Percentiles rank a stretch among this genome's conserved stretches.
These are phyloP conservation scores for Salvelinus fontinalis DNA, from an alignment of 2,113 vertebrate species.

Conservation along the genomic window DNA sequence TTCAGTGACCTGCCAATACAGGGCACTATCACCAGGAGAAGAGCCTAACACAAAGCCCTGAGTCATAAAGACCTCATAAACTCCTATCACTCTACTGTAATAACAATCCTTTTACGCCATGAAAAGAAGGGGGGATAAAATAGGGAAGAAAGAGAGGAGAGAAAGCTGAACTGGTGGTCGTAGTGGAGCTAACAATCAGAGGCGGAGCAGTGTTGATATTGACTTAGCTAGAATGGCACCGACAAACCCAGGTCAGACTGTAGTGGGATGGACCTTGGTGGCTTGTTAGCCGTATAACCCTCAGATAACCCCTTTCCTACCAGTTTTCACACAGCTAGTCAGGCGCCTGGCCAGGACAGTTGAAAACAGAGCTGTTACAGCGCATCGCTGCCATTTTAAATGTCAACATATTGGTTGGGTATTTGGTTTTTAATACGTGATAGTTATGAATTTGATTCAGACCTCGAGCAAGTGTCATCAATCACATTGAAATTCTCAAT, in stretches of 20 bases:
- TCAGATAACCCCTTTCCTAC: conserved; percentile 65
- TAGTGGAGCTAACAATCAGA: conserved; percentile 54
- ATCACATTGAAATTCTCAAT: too few species aligned
- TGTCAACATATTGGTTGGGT: conserved; percentile 10
- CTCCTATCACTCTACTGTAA: conserved; percentile 75
- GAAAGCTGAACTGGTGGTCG: conserved; percentile 73
- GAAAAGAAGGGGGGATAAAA: conserved; percentile 15
- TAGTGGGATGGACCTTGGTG: conserved; percentile 9
- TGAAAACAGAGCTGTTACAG: conserved; percentile 18
- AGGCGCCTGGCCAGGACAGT: conserved; percentile 37
- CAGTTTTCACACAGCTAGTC: conserved; percentile 50
- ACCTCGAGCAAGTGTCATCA: too few species aligned
- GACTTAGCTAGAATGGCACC: conserved; percentile 70
- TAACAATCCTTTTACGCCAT: conserved; percentile 68
- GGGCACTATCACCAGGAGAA: conserved; percentile 72
- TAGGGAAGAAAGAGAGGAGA: conserved; percentile 36
- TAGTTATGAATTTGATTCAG: too few species aligned
- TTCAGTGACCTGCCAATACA: conserved; percentile 69
- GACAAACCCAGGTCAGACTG: conserved; percentile 70
- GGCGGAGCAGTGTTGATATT: conserved; percentile 64
- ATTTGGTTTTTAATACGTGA: too few species aligned
- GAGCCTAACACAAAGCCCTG: conserved; percentile 72
- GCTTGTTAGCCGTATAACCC: conserved; percentile 68
- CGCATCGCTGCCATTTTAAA: conserved; percentile 10
- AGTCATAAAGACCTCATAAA: conserved; percentile 76